A percentile compares a stretch with the other conserved stretches of the same genome.
Conservation (phyloP, 1,140 invertebrate species). For the Pseudomyrmex cubaensis region DNA sequence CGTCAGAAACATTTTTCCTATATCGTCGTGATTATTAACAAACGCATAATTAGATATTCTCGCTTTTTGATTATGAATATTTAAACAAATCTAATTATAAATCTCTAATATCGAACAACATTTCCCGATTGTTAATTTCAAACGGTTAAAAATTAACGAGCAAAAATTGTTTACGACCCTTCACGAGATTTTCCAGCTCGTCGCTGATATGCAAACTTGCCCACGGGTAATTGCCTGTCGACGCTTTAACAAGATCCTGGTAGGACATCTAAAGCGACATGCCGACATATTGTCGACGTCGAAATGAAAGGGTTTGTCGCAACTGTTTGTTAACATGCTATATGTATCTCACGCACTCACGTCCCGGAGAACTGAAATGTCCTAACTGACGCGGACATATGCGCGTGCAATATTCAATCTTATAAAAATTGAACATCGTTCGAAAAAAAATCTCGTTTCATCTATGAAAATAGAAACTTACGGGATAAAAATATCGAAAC, state of each 20-base stretch:
- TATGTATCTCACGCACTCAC: not conserved
- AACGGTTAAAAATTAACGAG: not conserved
- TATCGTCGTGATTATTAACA: too few relatives aligned
- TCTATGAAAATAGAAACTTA: too few relatives aligned
- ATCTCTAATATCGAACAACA: not conserved
- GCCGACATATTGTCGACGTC: conserved; percentile 28
- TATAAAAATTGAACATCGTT: too few relatives aligned
- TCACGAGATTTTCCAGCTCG: conserved; percentile 28
- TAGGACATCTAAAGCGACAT: conserved; percentile 11
- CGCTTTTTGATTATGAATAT: not conserved
- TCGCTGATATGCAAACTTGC: conserved; percentile 11
- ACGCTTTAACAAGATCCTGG: conserved; percentile 20
- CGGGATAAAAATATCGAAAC: too few relatives aligned
- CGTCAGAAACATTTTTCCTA: not conserved
- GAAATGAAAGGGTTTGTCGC: not conserved
- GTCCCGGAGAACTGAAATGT: too few relatives aligned
- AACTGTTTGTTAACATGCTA: conserved; percentile 11
- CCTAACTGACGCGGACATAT: not conserved
- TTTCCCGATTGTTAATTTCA: not conserved
- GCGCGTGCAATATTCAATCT: not conserved
- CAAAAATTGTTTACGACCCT: conserved; percentile 12
- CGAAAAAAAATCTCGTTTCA: too few relatives aligned
- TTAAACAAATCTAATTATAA: conserved; percentile 1
- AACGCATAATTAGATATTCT: not conserved
- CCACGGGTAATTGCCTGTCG: conserved; percentile 21